phyloP scores from a whole-genome alignment of 35 echinoderm and acorn worm genomes.

The Strongylocentrotus purpuratus region DNA sequence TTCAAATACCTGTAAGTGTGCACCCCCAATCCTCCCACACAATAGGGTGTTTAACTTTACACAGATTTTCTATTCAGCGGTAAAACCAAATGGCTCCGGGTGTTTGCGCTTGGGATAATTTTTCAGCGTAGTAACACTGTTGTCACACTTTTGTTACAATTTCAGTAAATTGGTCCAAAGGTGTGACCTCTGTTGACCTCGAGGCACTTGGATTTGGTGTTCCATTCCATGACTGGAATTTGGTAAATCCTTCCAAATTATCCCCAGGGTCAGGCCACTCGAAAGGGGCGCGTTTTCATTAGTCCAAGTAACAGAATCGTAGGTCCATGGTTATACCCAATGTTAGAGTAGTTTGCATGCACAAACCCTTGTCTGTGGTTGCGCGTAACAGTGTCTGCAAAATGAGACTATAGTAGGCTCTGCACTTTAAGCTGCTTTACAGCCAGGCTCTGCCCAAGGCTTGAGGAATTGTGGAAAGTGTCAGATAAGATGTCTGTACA shows the following conservation, averaged over 20 bases:
- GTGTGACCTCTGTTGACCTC: neutral
- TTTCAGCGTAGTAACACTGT: slow-evolving; percentile 10
- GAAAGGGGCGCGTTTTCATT: too few species aligned
- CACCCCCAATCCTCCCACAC: neutral
- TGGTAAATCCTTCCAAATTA: neutral
- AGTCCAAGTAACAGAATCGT: too few species aligned
- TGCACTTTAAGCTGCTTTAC: too few species aligned
- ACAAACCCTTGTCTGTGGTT: too few species aligned
- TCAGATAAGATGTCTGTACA: too few species aligned
- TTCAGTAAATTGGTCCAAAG: neutral
- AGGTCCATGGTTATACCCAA: too few species aligned
- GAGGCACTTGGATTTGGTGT: neutral
- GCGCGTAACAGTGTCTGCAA: too few species aligned
- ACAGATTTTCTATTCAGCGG: neutral
- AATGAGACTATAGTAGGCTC: too few species aligned
- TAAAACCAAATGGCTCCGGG: neutral
- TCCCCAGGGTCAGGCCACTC: neutral
- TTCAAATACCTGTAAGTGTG: neutral
- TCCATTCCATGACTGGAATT: neutral
- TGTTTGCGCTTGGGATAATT: neutral
- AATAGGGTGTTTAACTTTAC: slow-evolving; percentile 11
- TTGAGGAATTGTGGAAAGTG: too few species aligned
- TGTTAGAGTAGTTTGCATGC: too few species aligned
- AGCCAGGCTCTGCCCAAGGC: too few species aligned
- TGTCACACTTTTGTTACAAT: slow-evolving; percentile 11